Evolutionary conservation across 2,888 invertebrate species (phyloP).

Genomic region (Apoda limacodes): DNA sequence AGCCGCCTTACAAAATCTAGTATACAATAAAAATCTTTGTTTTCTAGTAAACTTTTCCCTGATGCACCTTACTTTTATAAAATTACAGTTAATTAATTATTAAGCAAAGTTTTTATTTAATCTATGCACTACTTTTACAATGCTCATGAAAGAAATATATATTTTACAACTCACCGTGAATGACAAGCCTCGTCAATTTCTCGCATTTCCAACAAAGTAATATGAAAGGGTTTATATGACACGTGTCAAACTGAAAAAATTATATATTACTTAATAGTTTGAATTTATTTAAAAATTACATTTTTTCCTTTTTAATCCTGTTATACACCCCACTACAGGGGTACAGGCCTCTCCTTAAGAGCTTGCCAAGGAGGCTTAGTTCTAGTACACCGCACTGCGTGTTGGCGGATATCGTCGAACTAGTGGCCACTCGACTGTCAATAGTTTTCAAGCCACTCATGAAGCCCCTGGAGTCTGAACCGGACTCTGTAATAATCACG

Average conservation of each 20-base stretch:
- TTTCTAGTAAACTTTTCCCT: not conserved
- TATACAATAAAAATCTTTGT: no score
- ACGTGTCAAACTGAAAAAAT: conserved; percentile 25
- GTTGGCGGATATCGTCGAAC: no score
- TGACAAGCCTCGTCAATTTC: conserved; percentile 36
- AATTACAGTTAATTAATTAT: not conserved
- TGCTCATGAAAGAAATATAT: not conserved
- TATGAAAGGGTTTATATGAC: conserved; percentile 48
- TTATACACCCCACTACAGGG: no score
- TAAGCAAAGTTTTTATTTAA: not conserved
- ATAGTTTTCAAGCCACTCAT: no score
- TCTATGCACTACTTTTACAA: not conserved
- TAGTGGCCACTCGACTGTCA: no score
- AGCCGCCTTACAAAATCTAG: no score
- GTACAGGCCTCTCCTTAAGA: no score
- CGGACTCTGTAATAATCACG: no score
- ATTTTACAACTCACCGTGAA: conserved; percentile 43
- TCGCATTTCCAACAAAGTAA: conserved; percentile 55
- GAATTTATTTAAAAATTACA: not conserved
- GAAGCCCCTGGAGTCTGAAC: no score
- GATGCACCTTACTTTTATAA: not conserved
- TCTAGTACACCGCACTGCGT: no score
- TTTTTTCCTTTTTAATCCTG: not conserved
- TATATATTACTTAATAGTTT: conserved; percentile 3
- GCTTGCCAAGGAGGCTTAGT: no score